Evolutionary conservation across 2,113 vertebrate species (phyloP), one percentile per base, ranked within the genome.

Genomic region (Lamprologus ornatipinnis): DNA sequence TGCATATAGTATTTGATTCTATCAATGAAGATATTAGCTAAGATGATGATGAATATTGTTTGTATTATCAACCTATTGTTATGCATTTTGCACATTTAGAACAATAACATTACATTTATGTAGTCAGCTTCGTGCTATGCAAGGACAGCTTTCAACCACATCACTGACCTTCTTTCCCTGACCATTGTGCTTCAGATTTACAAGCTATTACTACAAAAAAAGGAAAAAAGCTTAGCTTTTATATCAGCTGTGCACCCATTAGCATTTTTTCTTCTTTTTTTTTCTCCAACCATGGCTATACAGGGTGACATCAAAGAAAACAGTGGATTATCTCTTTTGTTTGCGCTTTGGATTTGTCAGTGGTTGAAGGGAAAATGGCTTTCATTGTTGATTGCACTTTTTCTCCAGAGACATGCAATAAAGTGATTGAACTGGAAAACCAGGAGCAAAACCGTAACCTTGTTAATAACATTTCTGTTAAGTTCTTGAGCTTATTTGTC

Each of bases 61-160:
- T 97, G 95, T 96, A 96, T 97, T 96, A 96, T 96, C 95, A 97
- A 97, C 95, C 89, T 97, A 97, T 97, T 95, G 96, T 97, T 98
- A 97, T 97, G 98, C 97, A 97, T 97, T 99, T 98, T 98, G 97
- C 97, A 99, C 97, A 99, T 96, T 94, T 98, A 98, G 97, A 97
- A 97, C 96, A 94, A 89, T 85, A 91, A 90, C 97, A 97, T 97
- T 96, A 97, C 96, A 94, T 96, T 97, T 96, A 97, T 88, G 91
- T 98, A 98, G 98, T 98, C 95, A 96, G 98, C 98, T 98, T 99
- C 95, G 97, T 98, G 98, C 99, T 98, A 98, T 98, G 97, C 98
- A 98, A 98, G 96, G 96, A 98, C 93, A 97, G 97, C 97, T 97
- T 97, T 96, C 92, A 97, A 97, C 95, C 96, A 97, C 96, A 94